Evolutionary conservation across 1,140 invertebrate genomes (phyloP).

Genomic region (Venturia canescens): DNA sequence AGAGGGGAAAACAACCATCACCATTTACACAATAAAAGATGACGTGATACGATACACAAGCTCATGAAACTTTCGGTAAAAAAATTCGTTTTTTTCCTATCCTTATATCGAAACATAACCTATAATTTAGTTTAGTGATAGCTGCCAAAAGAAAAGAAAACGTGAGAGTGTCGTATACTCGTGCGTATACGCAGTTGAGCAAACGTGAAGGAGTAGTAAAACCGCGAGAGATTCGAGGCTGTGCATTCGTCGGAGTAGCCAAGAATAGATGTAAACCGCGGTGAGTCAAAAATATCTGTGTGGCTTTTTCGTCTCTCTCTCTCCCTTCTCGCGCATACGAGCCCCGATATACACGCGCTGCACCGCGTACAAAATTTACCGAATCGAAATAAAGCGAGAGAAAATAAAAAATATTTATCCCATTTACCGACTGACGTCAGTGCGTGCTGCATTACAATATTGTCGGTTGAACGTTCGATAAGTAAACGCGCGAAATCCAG

Average conservation of each 20-base stretch:
- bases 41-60: no score
- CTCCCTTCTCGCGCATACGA: neutral
- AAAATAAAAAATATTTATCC: neutral
- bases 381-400: neutral
- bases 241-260: slow-evolving; percentile 15
- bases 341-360: neutral
- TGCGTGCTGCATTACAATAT: neutral
- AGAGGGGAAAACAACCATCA: no score
- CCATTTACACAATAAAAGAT: no score
- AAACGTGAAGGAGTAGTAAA: slow-evolving; percentile 18
- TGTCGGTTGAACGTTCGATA: slow-evolving; percentile 1
- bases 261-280: slow-evolving; percentile 22
- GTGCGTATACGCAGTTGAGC: neutral
- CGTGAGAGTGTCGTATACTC: neutral
- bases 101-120: neutral
- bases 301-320: slow-evolving; percentile 7
- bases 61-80: no score
- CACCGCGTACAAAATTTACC: neutral
- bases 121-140: neutral
- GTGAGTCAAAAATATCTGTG: slow-evolving; percentile 24
- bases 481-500: neutral
- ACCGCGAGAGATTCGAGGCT: slow-evolving; percentile 16
- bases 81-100: neutral
- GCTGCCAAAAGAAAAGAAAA: neutral
- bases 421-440: neutral